phyloP scores from a whole-genome alignment of 2,113 vertebrate genomes.

The Chionis minor region DNA sequence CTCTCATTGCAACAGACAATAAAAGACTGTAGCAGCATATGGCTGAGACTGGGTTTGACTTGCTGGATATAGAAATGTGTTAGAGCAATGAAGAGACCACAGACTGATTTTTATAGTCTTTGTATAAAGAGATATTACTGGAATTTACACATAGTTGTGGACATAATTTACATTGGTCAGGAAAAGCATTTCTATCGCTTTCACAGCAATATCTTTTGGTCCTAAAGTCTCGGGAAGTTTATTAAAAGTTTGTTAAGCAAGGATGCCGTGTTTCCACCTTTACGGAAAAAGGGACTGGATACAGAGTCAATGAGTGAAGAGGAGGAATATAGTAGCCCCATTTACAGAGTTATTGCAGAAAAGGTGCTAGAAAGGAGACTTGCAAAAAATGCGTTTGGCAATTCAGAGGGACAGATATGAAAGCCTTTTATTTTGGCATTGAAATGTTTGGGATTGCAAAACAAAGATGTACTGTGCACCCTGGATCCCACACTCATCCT shows the following conservation, averaged over 20 bases:
- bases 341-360: neutral
- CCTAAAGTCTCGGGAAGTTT: neutral
- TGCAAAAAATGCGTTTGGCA: neutral
- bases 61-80: neutral
- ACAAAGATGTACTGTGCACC: neutral
- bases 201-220: neutral
- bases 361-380: neutral
- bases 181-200: neutral
- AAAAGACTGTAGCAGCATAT: neutral
- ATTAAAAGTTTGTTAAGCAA: neutral
- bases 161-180: neutral
- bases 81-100: neutral
- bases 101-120: neutral
- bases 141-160: neutral
- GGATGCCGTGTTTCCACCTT: neutral
- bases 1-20: neutral
- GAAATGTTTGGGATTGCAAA: neutral
- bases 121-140: neutral
- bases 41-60: neutral
- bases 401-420: neutral
- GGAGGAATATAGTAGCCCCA: neutral
- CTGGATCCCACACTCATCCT: neutral
- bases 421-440: neutral
- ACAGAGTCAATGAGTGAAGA: neutral
- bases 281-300: neutral